These are phyloP conservation scores for Rhagologus leucostigma DNA, from an alignment of 2,113 vertebrate species.

Conservation along the genomic window DNA sequence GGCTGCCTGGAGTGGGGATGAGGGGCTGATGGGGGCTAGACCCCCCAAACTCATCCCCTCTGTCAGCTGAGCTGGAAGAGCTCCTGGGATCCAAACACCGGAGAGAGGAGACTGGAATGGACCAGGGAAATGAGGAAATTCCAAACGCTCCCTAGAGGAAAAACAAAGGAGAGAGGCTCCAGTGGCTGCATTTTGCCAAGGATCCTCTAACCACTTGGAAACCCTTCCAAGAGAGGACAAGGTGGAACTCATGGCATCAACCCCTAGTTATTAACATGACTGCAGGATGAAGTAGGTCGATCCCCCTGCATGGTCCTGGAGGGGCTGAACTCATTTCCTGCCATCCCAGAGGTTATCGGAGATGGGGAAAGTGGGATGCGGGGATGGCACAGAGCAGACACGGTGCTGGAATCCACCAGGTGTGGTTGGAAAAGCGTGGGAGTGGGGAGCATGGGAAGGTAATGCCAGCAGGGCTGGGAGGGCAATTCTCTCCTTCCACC, in stretches of 20 bases:
- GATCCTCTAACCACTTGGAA: not conserved
- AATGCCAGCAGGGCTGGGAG: not conserved
- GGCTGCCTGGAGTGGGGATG: not conserved
- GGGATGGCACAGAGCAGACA: not conserved
- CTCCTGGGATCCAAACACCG: rapidly evolving
- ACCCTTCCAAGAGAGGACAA: not conserved
- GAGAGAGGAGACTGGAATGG: not conserved
- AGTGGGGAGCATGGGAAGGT: not conserved
- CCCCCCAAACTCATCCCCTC: not conserved
- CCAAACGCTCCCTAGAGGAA: not conserved
- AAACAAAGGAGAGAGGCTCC: not conserved
- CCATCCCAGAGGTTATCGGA: not conserved
- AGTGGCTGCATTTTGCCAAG: not conserved
- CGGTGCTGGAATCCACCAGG: not conserved
- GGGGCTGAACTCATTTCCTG: not conserved
- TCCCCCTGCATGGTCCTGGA: not conserved
- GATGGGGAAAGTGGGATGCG: not conserved
- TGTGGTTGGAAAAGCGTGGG: not conserved
- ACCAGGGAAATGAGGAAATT: not conserved
- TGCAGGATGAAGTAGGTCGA: not conserved
- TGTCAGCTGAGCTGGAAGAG: not conserved
- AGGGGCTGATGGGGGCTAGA: too few relatives aligned
- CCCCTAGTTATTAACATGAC: not conserved
- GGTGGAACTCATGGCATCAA: not conserved
- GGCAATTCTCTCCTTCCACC: not conserved